Conservation (phyloP, 2,888 invertebrate genomes). For the Gastracanthus pulcherrimus region DNA sequence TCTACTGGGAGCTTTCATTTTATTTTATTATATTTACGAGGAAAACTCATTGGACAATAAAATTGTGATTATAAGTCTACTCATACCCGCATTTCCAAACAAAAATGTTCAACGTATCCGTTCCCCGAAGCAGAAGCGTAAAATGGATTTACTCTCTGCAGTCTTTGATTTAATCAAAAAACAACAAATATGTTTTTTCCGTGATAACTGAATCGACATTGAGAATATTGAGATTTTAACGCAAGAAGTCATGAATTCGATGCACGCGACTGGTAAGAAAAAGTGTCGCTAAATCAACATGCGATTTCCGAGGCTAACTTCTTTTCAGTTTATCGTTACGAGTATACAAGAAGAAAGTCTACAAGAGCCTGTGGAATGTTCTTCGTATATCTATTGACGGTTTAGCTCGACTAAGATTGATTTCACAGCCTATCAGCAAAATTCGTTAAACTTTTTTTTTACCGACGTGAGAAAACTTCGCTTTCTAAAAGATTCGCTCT, state of each 20-base stretch:
- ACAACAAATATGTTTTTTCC: too few species aligned
- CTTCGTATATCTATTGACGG: not conserved
- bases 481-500: not conserved
- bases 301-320: too few species aligned
- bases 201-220: too few species aligned
- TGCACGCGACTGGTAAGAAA: too few species aligned
- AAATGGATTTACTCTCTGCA: too few species aligned
- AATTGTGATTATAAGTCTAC: not conserved
- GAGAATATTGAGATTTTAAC: too few species aligned
- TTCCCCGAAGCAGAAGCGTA: too few species aligned
- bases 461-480: not conserved
- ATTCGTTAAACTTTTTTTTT: conserved; percentile 3
- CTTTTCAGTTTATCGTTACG: conserved; percentile 1
- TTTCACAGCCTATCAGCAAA: not conserved
- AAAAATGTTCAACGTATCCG: too few species aligned
- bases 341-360: conserved; percentile 4
- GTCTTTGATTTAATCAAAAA: too few species aligned
- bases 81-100: not conserved
- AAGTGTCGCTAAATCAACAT: too few species aligned
- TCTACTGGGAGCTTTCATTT: not conserved
- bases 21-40: not conserved
- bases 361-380: not conserved
- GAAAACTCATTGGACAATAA: not conserved
- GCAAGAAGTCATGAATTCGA: too few species aligned
- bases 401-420: conserved; percentile 1